phyloP scores from a whole-genome alignment of 2,113 vertebrate species.

The Varanus salvator region DNA sequence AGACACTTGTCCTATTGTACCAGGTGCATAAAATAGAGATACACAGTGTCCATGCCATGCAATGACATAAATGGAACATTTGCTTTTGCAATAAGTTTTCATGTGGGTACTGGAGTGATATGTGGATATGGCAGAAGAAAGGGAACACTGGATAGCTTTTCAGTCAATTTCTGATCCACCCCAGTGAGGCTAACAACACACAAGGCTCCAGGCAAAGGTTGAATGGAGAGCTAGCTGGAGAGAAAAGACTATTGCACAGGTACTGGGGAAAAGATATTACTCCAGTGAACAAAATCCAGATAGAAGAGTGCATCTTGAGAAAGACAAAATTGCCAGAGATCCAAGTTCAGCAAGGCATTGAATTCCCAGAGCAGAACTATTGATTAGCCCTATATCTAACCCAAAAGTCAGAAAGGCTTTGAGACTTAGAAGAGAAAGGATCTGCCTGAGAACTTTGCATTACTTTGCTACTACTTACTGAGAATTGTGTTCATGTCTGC shows the following conservation, averaged over 20 bases:
- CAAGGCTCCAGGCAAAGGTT: neutral
- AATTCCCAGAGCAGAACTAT: no score
- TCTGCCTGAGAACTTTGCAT: neutral
- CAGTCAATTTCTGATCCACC: neutral
- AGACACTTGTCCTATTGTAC: neutral
- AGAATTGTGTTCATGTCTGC: no score
- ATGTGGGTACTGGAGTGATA: neutral
- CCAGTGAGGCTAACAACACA: neutral
- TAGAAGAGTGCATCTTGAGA: neutral
- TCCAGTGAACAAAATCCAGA: neutral
- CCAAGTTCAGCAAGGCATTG: no score
- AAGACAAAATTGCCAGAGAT: neutral
- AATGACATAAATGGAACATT: neutral
- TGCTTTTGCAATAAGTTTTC: neutral
- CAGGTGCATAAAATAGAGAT: neutral
- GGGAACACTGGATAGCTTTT: neutral
- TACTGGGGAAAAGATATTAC: neutral
- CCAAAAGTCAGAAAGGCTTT: neutral
- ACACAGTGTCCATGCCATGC: no score
- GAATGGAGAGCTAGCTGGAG: neutral
- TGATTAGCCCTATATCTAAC: neutral
- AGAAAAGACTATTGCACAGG: neutral
- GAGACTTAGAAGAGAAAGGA: no score
- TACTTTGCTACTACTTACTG: no score
- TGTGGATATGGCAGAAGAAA: neutral